Percentiles rank a stretch among this genome's conserved stretches.
Evolutionary conservation across 2,888 invertebrate species (phyloP).

Genomic region (Plemyria rubiginata): DNA sequence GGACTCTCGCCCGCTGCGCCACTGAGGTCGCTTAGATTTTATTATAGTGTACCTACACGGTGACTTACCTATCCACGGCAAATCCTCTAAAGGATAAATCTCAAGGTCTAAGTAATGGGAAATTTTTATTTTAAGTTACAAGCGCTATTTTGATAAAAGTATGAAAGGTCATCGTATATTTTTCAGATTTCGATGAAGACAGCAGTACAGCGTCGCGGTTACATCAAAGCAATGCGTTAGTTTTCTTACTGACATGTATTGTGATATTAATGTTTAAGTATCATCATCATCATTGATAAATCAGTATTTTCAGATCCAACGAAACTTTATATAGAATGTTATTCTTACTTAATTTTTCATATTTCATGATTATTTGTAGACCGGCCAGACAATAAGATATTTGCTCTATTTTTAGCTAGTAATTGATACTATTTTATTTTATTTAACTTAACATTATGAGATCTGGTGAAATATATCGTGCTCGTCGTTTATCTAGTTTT

Average conservation of each 20-base stretch:
- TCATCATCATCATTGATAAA: constrained; percentile 57
- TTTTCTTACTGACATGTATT: constrained; percentile 51
- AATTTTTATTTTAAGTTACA: too few species aligned
- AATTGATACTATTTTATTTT: background rate
- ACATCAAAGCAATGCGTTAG: constrained; percentile 50
- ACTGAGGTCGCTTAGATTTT: too few species aligned
- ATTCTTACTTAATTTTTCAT: constrained; percentile 35
- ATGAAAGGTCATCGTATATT: constrained; percentile 14
- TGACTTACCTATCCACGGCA: too few species aligned
- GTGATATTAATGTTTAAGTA: constrained; percentile 51
- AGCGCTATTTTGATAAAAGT: background rate
- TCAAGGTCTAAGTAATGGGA: too few species aligned
- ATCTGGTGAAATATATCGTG: too few species aligned
- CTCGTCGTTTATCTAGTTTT: too few species aligned
- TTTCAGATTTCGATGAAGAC: constrained; percentile 70
- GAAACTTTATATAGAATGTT: constrained; percentile 31
- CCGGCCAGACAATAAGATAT: constrained; percentile 70
- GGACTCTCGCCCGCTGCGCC: too few species aligned
- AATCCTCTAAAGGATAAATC: too few species aligned
- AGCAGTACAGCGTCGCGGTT: constrained; percentile 57
- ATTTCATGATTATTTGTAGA: constrained; percentile 46
- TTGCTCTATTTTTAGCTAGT: constrained; percentile 31
- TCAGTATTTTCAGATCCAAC: constrained; percentile 4
- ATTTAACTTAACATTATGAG: too few species aligned
- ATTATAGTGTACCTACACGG: too few species aligned